Conservation (phyloP, 2,797 vertebrate genomes). For the Cirrhinus mrigala region DNA sequence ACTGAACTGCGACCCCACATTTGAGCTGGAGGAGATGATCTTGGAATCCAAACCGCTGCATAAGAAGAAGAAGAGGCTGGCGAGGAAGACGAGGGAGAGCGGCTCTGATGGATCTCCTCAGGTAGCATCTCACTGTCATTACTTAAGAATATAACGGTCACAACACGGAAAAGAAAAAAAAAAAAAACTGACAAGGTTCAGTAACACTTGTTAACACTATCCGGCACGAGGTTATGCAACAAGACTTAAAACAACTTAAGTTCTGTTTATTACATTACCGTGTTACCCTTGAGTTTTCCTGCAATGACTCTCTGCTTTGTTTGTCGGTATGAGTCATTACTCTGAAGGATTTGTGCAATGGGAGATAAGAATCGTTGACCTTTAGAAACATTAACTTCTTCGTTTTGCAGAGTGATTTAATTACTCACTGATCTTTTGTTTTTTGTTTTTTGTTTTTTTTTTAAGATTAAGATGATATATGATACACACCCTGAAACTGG, state of each 20-base stretch:
- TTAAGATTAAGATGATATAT: neutral
- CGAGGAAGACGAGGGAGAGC: conserved; percentile 87
- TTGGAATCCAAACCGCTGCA: conserved; percentile 97
- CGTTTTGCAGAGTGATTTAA: neutral
- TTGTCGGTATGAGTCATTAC: neutral
- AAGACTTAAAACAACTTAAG: neutral
- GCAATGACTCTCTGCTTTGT: neutral
- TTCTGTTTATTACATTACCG: neutral
- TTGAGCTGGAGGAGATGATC: conserved; percentile 99
- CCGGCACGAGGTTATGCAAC: neutral
- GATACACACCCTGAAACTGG: neutral
- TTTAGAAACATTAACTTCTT: neutral
- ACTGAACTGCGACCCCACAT: conserved; percentile 95
- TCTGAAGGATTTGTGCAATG: neutral
- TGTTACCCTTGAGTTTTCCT: neutral
- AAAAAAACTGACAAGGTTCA: neutral
- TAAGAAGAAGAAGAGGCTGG: conserved; percentile 97
- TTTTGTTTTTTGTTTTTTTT: neutral
- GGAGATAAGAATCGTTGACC: neutral
- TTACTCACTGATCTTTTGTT: neutral
- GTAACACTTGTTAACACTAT: neutral
- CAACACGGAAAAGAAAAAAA: neutral
- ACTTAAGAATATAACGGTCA: neutral
- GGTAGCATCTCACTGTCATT: conserved; percentile 71
- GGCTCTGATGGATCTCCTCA: conserved; percentile 85